Base-by-base conservation (phyloP, 2,888 invertebrate genomes). In the Teinopalpus imperialis region DNA sequence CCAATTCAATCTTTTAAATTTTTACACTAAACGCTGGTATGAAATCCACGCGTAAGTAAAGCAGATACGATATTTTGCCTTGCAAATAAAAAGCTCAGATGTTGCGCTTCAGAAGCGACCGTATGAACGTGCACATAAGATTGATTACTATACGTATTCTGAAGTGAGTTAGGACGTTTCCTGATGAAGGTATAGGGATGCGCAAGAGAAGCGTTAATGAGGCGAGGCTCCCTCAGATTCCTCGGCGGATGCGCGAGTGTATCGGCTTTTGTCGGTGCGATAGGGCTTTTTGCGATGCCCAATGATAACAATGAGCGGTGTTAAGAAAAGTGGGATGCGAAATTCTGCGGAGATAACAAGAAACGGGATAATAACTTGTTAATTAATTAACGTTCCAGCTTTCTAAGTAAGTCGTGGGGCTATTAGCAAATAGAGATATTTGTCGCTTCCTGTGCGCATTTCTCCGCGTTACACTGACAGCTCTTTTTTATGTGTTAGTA, bases 211-310 rank as follows among this genome's bases (percentile, higher is more conserved):
- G 85, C 85, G 86, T 83, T 88, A 88, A 87, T 88, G 87, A 88
- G 87, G 75, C 66, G 62, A 66, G 73, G 74, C 75, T 73, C 77
- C 72, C 68, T 70, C 69, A 74, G 77, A 87, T 82, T 85, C 86
- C 83, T 55, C 46, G 53, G 58, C 69, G 73, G 80, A 74, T 65
- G 81, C 79, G 85, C 78, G 74, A 70, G 74, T 75, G 72, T 74
- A 77, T 76, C 76, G 70, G 76, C 86, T 81, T 87, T 88, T 87
- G 87, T 87, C 87, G 87, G 87, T 82, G 66, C 69, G 74, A 73
- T 67, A 66, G 67, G 63, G 69, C 73, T 87, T 87, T 87, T 87
- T 88, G 85, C 75, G 87, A 88, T 87, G 67, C 54, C 74, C 74
- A 79, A 65, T 81, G 87, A 88, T 88, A 83, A 81, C 78, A 77